Evolutionary conservation across 2,888 invertebrate species (phyloP).

Genomic region (Leptinotarsa tumamoca): DNA sequence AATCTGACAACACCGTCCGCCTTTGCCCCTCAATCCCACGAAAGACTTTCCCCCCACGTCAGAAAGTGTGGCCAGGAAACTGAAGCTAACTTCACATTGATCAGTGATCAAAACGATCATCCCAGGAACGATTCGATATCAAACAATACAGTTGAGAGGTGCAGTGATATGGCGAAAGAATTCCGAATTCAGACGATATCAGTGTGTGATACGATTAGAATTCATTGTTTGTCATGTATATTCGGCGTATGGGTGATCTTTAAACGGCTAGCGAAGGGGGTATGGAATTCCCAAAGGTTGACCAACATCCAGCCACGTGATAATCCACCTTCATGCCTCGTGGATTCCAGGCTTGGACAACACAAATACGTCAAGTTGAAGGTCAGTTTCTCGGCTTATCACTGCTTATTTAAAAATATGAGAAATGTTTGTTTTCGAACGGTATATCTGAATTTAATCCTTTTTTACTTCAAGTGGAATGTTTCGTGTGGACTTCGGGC

Average conservation of each 20-base stretch:
- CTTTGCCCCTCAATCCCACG: background rate
- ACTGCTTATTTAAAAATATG: background rate
- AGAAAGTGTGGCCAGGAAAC: no score
- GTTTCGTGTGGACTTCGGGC: no score
- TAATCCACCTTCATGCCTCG: slow-evolving; percentile 72
- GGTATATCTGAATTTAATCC: no score
- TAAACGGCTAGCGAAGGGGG: slow-evolving; percentile 67
- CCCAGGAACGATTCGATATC: background rate
- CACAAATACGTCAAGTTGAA: slow-evolving; percentile 76
- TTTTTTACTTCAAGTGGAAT: no score
- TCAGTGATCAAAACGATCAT: background rate
- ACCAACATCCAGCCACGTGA: slow-evolving; percentile 66
- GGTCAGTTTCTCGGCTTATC: slow-evolving; percentile 65
- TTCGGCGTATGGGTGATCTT: slow-evolving; percentile 69
- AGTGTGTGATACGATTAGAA: slow-evolving; percentile 65
- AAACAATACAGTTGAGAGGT: background rate
- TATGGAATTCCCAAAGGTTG: slow-evolving; percentile 68
- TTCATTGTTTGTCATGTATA: slow-evolving; percentile 68
- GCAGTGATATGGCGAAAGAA: slow-evolving; percentile 32
- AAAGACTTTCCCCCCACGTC: background rate
- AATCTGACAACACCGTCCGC: no score
- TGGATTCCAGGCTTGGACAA: slow-evolving; percentile 71
- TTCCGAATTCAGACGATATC: slow-evolving; percentile 68
- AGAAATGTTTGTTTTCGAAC: no score
- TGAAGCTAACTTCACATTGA: no score